Conservation (phyloP, 2,888 invertebrate genomes). For the Neoaliturus tenellus region DNA sequence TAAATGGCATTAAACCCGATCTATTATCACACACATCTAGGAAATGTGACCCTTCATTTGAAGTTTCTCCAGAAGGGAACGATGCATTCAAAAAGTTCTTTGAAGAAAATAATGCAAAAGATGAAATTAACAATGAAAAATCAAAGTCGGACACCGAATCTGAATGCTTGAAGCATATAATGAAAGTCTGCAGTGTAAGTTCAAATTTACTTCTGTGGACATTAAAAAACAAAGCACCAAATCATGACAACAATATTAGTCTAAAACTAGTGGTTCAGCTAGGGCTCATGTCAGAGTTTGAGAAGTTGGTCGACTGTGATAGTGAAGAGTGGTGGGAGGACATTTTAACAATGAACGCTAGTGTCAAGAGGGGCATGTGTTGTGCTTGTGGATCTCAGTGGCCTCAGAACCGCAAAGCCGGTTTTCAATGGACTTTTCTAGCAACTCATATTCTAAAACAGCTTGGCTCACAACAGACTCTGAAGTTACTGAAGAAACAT, state of each 20-base stretch:
- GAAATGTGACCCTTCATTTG: not conserved
- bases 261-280: constrained; percentile 55
- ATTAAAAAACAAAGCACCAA: constrained; percentile 46
- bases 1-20: constrained; percentile 49
- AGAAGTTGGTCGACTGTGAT: constrained; percentile 57
- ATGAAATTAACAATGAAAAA: not conserved
- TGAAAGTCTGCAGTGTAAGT: constrained; percentile 53
- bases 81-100: constrained; percentile 71
- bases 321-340: constrained; percentile 59
- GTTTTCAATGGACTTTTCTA: constrained; percentile 78
- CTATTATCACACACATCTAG: constrained; percentile 40
- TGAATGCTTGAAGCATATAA: constrained; percentile 56
- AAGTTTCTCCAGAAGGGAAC: not conserved
- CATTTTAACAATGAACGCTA: constrained; percentile 58
- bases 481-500: constrained; percentile 76
- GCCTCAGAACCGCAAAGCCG: constrained; percentile 69
- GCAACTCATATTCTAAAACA: constrained; percentile 78
- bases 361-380: constrained; percentile 61
- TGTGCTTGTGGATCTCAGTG: constrained; percentile 59
- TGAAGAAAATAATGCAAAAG: constrained; percentile 68
- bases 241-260: constrained; percentile 49
- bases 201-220: constrained; percentile 55
- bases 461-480: constrained; percentile 77
- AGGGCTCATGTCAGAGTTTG: constrained; percentile 61
- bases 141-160: constrained; percentile 18